phyloP scores from a whole-genome alignment of 2,113 vertebrate species.

The Coptodon bakossiorum region DNA sequence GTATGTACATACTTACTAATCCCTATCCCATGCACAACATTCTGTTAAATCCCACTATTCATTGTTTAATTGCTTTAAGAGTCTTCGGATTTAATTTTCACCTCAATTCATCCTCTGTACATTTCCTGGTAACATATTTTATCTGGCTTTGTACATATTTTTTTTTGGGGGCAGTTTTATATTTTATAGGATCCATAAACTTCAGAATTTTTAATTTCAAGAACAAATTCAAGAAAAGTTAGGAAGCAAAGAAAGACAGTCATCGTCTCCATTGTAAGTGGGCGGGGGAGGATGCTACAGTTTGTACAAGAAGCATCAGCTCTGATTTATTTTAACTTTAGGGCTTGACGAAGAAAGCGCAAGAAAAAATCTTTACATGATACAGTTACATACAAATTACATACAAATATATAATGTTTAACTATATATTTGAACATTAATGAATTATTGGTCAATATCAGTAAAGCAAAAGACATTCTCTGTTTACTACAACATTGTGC shows the following conservation, averaged over 20 bases:
- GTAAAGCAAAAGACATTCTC: neutral
- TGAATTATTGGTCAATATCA: neutral
- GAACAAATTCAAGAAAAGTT: neutral
- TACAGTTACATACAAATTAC: neutral
- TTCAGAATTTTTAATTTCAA: neutral
- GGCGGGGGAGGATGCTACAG: neutral
- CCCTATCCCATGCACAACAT: neutral
- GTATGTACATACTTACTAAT: neutral
- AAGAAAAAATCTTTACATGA: neutral
- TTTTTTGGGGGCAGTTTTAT: neutral
- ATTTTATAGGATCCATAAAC: accelerated
- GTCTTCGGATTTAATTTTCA: neutral
- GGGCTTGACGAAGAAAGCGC: neutral
- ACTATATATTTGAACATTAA: accelerated
- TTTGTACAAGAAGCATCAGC: neutral
- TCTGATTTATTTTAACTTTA: neutral
- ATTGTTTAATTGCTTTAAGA: neutral
- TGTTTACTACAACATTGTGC: accelerated
- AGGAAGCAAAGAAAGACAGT: accelerated
- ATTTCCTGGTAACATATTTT: neutral
- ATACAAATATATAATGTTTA: neutral
- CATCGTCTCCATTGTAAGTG: neutral
- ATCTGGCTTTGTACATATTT: neutral
- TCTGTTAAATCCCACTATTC: neutral
- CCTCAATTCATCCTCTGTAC: neutral